Percentiles rank a stretch among this genome's conserved stretches.
Conservation (phyloP, 2,113 vertebrate species). For the Microtus ochrogaster region DNA sequence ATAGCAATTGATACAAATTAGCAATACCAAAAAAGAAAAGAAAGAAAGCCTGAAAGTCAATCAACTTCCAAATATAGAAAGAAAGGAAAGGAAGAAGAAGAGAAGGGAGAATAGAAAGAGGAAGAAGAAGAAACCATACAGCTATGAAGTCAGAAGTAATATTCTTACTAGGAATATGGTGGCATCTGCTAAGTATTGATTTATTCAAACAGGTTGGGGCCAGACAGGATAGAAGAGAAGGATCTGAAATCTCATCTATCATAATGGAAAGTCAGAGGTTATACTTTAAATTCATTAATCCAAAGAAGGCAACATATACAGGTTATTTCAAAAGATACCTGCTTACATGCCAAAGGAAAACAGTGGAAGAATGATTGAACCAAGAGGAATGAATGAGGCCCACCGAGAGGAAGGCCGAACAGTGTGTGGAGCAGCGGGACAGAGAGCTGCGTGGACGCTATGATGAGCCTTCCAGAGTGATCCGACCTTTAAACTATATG, state of each 20-base stretch:
- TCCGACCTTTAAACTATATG: slow-evolving; percentile 23
- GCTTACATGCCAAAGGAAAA: slow-evolving; percentile 54
- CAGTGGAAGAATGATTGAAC: not conserved
- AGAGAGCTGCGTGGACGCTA: slow-evolving; percentile 25
- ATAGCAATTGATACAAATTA: not conserved
- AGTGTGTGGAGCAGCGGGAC: not conserved
- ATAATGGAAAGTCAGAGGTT: slow-evolving; percentile 26
- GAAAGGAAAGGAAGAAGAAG: slow-evolving; percentile 17
- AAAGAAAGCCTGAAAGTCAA: not conserved
- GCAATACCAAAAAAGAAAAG: not conserved
- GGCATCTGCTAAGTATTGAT: not conserved
- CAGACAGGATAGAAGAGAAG: not conserved
- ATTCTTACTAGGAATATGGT: not conserved
- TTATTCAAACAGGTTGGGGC: not conserved
- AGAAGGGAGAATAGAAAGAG: too few relatives aligned
- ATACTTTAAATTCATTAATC: slow-evolving; percentile 54
- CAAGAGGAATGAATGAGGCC: not conserved
- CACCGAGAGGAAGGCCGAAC: not conserved
- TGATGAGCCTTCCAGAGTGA: not conserved
- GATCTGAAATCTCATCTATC: not conserved
- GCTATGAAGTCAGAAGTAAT: slow-evolving; percentile 1
- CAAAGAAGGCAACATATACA: not conserved
- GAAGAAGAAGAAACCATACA: too few relatives aligned
- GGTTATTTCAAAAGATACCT: slow-evolving; percentile 46
- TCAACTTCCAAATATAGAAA: not conserved